Evolutionary conservation across 1,140 invertebrate species (phyloP).

Genomic region (Leucophenga varia): DNA sequence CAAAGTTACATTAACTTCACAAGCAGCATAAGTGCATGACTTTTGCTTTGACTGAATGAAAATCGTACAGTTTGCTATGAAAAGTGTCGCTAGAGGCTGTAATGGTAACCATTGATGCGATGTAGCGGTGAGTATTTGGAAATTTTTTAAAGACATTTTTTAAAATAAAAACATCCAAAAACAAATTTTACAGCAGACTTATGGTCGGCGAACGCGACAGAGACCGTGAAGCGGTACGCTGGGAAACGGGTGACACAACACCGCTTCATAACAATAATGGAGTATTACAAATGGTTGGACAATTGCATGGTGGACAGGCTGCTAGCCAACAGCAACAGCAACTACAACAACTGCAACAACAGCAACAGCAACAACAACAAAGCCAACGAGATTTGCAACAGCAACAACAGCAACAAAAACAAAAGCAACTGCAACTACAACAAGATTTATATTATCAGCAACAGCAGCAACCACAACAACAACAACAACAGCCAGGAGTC

Average conservation of each 20-base stretch:
- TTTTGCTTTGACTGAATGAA: too few relatives aligned
- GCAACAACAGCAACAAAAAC: constrained; percentile 21
- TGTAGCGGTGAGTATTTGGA: constrained; percentile 49
- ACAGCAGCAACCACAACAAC: constrained; percentile 30
- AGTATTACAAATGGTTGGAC: constrained; percentile 56
- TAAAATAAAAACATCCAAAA: not conserved
- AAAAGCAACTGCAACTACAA: constrained; percentile 25
- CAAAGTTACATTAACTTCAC: too few relatives aligned
- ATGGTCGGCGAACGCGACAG: constrained; percentile 64
- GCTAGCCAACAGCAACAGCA: constrained; percentile 53
- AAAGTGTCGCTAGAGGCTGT: constrained; percentile 31
- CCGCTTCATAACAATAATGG: constrained; percentile 60
- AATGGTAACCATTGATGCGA: constrained; percentile 54
- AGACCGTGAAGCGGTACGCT: constrained; percentile 68
- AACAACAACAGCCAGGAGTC: not conserved
- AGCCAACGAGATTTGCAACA: constrained; percentile 21
- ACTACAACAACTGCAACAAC: constrained; percentile 32
- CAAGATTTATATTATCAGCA: constrained; percentile 6
- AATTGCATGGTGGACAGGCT: constrained; percentile 57
- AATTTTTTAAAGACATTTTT: not conserved
- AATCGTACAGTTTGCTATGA: too few relatives aligned
- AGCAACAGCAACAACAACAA: constrained; percentile 28
- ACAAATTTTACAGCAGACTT: constrained; percentile 38
- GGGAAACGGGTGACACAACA: constrained; percentile 63
- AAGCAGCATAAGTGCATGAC: too few relatives aligned